phyloP scores from a whole-genome alignment of 2,113 vertebrate genomes.

The Athene cunicularia region DNA sequence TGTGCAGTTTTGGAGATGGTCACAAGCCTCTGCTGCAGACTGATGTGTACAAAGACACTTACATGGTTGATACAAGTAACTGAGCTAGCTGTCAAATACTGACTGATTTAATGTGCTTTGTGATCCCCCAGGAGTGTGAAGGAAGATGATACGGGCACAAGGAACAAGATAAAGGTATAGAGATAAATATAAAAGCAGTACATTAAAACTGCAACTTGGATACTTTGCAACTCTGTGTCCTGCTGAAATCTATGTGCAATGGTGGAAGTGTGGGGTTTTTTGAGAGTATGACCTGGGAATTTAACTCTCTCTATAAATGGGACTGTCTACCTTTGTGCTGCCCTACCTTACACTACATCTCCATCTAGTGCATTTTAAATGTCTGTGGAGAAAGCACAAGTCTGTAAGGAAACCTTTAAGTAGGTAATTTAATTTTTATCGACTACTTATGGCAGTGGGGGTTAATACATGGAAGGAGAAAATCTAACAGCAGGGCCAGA shows the following conservation, averaged over 20 bases:
- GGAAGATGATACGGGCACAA: neutral
- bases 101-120: neutral
- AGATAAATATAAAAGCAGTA: neutral
- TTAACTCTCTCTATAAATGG: neutral
- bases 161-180: neutral
- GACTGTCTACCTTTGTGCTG: neutral
- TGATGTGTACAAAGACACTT: neutral
- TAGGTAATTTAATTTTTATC: neutral
- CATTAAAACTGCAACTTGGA: neutral
- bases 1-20: neutral
- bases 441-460: rapidly evolving
- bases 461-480: neutral
- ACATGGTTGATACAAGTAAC: neutral
- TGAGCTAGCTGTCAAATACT: neutral
- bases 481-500: neutral
- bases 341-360: neutral
- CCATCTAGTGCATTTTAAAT: neutral
- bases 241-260: neutral
- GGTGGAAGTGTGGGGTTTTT: neutral
- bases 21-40: neutral
- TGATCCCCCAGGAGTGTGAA: neutral
- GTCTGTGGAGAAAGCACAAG: neutral
- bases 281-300: neutral
- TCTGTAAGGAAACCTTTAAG: neutral
- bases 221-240: neutral